A percentile compares a stretch with the other conserved stretches of the same genome.
These are phyloP conservation scores for Prochilodus magdalenae DNA, from an alignment of 2,113 vertebrate genomes.

Conservation along the genomic window DNA sequence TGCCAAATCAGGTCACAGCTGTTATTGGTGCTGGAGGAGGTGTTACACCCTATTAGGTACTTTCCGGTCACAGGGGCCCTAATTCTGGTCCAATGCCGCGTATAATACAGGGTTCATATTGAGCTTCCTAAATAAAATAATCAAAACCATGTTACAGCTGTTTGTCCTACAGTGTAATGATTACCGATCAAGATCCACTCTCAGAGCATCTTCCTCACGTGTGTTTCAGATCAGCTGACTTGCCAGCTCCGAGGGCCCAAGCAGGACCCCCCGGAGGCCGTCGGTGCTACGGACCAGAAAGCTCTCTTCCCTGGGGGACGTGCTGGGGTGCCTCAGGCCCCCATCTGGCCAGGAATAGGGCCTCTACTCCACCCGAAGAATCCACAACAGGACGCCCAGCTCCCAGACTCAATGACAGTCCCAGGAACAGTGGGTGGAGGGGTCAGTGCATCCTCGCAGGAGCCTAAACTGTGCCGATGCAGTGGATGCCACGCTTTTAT, in stretches of 20 bases:
- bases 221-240: constrained; percentile 77
- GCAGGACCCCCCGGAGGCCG: constrained; percentile 45
- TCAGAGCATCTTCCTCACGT: not conserved
- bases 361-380: constrained; percentile 27
- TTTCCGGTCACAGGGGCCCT: too few relatives aligned
- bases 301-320: constrained; percentile 63
- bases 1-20: too few relatives aligned
- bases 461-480: not conserved
- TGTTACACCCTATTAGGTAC: too few relatives aligned
- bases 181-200: too few relatives aligned
- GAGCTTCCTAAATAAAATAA: too few relatives aligned
- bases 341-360: constrained; percentile 56
- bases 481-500: not conserved
- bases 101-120: too few relatives aligned
- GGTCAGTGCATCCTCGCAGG: not conserved
- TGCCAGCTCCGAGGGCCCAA: constrained; percentile 37
- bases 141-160: too few relatives aligned
- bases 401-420: constrained; percentile 1
- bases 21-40: too few relatives aligned
- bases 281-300: constrained; percentile 55
- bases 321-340: constrained; percentile 69
- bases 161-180: too few relatives aligned
- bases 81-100: too few relatives aligned
- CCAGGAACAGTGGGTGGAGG: not conserved
- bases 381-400: not conserved